Evolutionary conservation across 2,113 vertebrate species (phyloP), one percentile per base, ranked within the genome.

Genomic region (Pygoscelis adeliae): DNA sequence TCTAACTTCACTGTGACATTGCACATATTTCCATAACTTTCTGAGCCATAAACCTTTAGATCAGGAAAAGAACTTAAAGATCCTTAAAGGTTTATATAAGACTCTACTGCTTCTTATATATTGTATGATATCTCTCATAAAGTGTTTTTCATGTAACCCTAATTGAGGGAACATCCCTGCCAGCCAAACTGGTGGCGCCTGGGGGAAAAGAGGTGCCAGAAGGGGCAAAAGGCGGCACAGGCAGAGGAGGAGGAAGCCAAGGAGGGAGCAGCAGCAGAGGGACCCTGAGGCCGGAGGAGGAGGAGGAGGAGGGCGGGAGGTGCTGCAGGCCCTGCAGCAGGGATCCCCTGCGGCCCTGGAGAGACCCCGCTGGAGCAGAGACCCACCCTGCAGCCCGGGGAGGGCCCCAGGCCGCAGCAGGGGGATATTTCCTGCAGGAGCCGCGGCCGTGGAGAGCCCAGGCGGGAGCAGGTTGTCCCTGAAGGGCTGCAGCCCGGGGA

Each of bases 231-330:
- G 36, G 23, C 0, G 6, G 46, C 17, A 13, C 8, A 15, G 29
- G 7, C 55, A 79, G 49, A 79, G 36, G 29, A 52, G 34, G 13
- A 79, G 53, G 26, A 30, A 87, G 20, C 8, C 14, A 6, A 73
- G 52, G 76, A 89, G 47, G 53, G 15, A 77, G 38, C 36, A 83
- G 62, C 5, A 95, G 29, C 20, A 61, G 38, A 55, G 25, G 42
- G 6, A 52, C 1, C 36, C 56, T 12, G 2, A 0, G 0, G 15
- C 4, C 3, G 6, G 1, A 66, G 44, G 7, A 84, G n/a, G 42
- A 84, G n/a, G 40, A 42, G 42, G 21, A 59, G 58, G n/a, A 62
- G 9, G 20, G 55, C 47, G 32, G 55, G 70, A 17, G 50, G 42
- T 20, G n/a, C 9, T 72, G 50, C 32, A 67, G 19, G 11, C 15